Evolutionary conservation across 2,113 vertebrate genomes (phyloP).

Genomic region (Eretmochelys imbricata): DNA sequence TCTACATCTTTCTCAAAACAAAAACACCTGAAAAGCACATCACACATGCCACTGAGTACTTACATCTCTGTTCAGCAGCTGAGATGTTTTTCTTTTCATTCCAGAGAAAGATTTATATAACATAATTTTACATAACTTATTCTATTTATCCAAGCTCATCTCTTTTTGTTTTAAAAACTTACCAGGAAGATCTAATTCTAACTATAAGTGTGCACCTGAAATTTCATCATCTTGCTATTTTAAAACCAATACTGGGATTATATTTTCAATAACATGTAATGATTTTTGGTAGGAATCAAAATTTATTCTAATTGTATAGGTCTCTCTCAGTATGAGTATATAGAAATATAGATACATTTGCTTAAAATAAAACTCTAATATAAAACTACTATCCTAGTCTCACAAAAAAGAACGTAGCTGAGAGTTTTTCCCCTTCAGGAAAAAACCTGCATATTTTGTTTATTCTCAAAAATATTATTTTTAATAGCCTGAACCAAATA

Average conservation of each 20-base stretch:
- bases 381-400: slow-evolving; percentile 17
- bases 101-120: neutral
- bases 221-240: neutral
- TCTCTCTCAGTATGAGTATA: neutral
- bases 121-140: neutral
- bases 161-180: neutral
- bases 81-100: neutral
- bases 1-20: neutral
- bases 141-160: neutral
- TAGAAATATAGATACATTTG: slow-evolving; percentile 4
- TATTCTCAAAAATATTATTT: slow-evolving; percentile 77
- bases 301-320: neutral
- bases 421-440: slow-evolving; percentile 50
- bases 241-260: neutral
- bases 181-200: neutral
- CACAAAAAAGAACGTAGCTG: slow-evolving; percentile 42
- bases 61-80: neutral
- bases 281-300: neutral
- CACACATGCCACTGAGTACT: neutral
- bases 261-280: neutral
- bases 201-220: neutral
- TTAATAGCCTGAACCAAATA: slow-evolving; percentile 98
- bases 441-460: slow-evolving; percentile 77
- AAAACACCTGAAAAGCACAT: neutral
- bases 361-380: slow-evolving; percentile 20